Evolutionary conservation across 2,888 invertebrate genomes (phyloP).

Genomic region (Adela reaumurella): DNA sequence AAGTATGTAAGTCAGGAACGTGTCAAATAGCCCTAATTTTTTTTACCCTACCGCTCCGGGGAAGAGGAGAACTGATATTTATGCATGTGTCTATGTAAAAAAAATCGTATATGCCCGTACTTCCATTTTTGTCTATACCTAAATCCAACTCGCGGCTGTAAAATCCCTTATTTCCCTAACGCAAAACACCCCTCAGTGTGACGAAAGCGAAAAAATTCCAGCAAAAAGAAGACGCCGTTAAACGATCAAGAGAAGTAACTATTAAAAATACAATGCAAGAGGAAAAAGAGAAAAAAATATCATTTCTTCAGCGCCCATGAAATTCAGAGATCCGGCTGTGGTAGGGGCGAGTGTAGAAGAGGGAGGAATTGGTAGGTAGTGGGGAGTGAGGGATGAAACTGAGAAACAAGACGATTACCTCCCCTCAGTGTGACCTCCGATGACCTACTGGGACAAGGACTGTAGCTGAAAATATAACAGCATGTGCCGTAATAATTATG

Average conservation of each 20-base stretch:
- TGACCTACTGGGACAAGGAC: neutral
- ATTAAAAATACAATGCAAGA: neutral
- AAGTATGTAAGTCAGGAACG: too few species aligned
- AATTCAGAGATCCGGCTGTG: neutral
- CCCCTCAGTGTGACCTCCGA: neutral
- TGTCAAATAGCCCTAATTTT: too few species aligned
- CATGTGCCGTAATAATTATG: too few species aligned
- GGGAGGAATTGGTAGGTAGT: neutral
- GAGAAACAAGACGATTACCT: neutral
- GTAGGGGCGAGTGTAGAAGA: neutral
- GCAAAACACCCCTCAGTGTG: too few species aligned
- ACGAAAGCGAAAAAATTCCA: neutral
- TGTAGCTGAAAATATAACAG: too few species aligned
- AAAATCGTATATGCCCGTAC: too few species aligned
- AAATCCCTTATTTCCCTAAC: too few species aligned
- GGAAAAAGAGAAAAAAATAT: neutral
- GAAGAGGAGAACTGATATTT: too few species aligned
- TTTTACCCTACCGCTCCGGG: too few species aligned
- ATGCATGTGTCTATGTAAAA: too few species aligned
- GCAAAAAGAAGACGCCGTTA: neutral
- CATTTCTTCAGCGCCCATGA: neutral
- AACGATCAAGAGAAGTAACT: neutral
- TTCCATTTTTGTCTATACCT: too few species aligned
- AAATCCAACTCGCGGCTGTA: too few species aligned
- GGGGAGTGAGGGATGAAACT: neutral